These are phyloP conservation scores for Cynopterus brachyotis DNA, from an alignment of 2,113 vertebrate species.

Conservation along the genomic window DNA sequence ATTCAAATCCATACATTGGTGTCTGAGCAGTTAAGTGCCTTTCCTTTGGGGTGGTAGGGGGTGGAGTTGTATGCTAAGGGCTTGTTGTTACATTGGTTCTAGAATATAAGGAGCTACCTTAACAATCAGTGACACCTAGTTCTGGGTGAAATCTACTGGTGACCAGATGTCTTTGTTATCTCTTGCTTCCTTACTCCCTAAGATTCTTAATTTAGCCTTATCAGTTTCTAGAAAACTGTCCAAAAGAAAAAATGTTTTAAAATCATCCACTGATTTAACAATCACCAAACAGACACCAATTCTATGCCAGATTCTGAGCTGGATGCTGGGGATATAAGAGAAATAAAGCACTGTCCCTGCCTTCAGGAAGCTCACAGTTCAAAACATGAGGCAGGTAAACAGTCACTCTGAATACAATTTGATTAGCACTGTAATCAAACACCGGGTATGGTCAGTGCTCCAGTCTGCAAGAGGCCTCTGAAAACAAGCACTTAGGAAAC, in stretches of 20 bases:
- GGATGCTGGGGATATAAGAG: neutral
- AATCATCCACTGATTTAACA: neutral
- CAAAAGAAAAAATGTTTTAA: neutral
- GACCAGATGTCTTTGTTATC: neutral
- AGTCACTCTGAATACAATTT: neutral
- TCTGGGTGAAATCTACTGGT: neutral
- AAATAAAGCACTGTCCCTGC: neutral
- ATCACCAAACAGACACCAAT: neutral
- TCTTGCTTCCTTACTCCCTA: neutral
- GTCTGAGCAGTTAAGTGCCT: neutral
- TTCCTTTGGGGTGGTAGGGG: neutral
- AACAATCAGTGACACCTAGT: neutral
- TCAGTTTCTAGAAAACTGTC: neutral
- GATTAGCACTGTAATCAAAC: neutral
- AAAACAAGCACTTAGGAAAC: neutral
- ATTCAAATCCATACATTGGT: conserved; percentile 9
- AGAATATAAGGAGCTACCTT: neutral
- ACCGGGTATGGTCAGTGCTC: neutral
- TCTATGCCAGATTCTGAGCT: neutral
- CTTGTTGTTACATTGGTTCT: neutral
- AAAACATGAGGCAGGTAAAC: neutral
- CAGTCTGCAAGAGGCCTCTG: neutral
- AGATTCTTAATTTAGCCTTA: conserved; percentile 4
- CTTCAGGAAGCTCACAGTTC: neutral
- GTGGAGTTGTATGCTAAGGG: neutral